Conservation (phyloP, 1,140 invertebrate genomes). For the Notospermus geniculatus region DNA sequence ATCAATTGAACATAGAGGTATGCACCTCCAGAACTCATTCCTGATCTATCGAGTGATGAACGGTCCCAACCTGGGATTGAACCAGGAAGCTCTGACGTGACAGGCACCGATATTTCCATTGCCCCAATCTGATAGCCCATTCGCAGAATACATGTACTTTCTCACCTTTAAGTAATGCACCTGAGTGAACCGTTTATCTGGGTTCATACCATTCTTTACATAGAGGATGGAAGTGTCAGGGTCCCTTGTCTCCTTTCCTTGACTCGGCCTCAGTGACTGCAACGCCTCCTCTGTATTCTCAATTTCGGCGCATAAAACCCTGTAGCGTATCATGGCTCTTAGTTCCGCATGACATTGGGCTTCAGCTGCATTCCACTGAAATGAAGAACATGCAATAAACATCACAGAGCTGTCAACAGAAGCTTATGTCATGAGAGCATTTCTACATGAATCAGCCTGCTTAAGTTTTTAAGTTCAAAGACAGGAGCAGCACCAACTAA, state of each 20-base stretch:
- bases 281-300: constrained; percentile 44
- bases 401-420: too few species aligned
- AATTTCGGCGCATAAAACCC: constrained; percentile 48
- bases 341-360: constrained; percentile 32
- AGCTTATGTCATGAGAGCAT: too few species aligned
- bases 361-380: constrained; percentile 13
- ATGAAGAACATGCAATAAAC: background rate
- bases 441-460: too few species aligned
- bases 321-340: constrained; percentile 39
- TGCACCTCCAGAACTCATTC: too few species aligned
- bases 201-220: constrained; percentile 58
- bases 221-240: constrained; percentile 15
- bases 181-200: constrained; percentile 56
- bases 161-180: constrained; percentile 53
- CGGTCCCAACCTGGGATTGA: too few species aligned
- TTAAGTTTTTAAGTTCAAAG: too few species aligned
- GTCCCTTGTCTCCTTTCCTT: constrained; percentile 12
- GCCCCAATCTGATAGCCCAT: too few species aligned
- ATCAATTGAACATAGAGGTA: constrained; percentile 10
- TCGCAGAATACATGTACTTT: background rate
- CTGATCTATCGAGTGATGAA: too few species aligned
- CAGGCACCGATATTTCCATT: too few species aligned
- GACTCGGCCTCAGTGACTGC: constrained; percentile 42
- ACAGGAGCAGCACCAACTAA: background rate
- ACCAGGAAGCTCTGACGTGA: too few species aligned